These are phyloP conservation scores for Platyscapa corneri DNA, from an alignment of 1,140 invertebrate species.

Conservation along the genomic window DNA sequence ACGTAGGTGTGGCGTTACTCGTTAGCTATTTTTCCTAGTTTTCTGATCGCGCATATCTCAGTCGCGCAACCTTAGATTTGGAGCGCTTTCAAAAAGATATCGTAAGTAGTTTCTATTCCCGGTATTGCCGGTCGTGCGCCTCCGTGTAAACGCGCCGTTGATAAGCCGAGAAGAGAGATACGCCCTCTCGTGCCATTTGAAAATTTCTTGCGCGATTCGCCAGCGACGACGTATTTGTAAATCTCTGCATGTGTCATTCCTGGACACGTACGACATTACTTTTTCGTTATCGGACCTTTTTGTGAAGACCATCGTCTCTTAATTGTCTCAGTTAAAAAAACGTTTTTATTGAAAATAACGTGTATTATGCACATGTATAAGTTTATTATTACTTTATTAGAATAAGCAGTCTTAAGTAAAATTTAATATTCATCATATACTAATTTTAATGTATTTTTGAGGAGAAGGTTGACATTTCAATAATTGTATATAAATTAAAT, in stretches of 20 bases:
- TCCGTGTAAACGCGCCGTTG: not conserved
- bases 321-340: too few relatives aligned
- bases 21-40: not conserved
- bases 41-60: not conserved
- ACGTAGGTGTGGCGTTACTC: not conserved
- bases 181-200: not conserved
- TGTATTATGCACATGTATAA: too few relatives aligned
- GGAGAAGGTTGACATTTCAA: too few relatives aligned
- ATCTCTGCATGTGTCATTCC: not conserved
- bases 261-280: not conserved
- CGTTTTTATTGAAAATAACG: too few relatives aligned
- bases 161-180: not conserved
- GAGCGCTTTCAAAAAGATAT: slow-evolving; percentile 38
- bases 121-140: not conserved
- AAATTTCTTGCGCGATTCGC: not conserved
- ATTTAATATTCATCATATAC: too few relatives aligned
- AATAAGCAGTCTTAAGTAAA: too few relatives aligned
- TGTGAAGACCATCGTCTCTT: not conserved
- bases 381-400: too few relatives aligned
- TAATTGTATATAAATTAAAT: too few relatives aligned
- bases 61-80: slow-evolving; percentile 26
- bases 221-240: not conserved
- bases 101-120: slow-evolving; percentile 23
- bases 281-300: not conserved
- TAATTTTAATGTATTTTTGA: too few relatives aligned